These are phyloP conservation scores for Zygogramma bicolorata DNA, from an alignment of 2,888 invertebrate species.

Conservation along the genomic window DNA sequence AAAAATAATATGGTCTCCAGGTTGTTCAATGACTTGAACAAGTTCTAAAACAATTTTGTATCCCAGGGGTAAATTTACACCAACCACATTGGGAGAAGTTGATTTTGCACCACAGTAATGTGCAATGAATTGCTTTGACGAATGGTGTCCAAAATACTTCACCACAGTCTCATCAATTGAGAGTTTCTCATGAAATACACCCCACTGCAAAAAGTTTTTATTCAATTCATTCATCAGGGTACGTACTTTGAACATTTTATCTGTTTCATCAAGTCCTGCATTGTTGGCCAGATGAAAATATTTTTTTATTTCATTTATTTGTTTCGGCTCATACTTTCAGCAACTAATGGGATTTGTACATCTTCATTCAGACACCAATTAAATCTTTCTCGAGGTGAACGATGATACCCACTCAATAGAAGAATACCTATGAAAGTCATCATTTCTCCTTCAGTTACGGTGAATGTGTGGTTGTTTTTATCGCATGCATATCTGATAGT, in stretches of 20 bases:
- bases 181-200: slow-evolving; percentile 44
- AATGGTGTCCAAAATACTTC: slow-evolving; percentile 50
- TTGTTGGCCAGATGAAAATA: slow-evolving; percentile 41
- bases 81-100: neutral
- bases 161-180: slow-evolving; percentile 52
- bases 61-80: slow-evolving; percentile 28
- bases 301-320: too few species aligned
- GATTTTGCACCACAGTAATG: slow-evolving; percentile 44
- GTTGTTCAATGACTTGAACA: slow-evolving; percentile 20
- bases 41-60: slow-evolving; percentile 44
- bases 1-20: slow-evolving; percentile 16
- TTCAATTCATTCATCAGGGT: slow-evolving; percentile 40
- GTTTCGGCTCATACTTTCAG: too few species aligned
- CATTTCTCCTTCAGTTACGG: too few species aligned
- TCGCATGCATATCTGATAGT: too few species aligned
- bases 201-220: slow-evolving; percentile 45
- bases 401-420: too few species aligned
- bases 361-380: too few species aligned
- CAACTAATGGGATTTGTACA: too few species aligned
- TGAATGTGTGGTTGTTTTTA: too few species aligned
- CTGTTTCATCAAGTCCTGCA: slow-evolving; percentile 36
- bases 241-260: slow-evolving; percentile 40
- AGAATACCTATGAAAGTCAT: too few species aligned
- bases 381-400: too few species aligned
- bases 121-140: slow-evolving; percentile 46